phyloP scores from a whole-genome alignment of 2,888 invertebrate genomes.

The Mayetiola destructor region DNA sequence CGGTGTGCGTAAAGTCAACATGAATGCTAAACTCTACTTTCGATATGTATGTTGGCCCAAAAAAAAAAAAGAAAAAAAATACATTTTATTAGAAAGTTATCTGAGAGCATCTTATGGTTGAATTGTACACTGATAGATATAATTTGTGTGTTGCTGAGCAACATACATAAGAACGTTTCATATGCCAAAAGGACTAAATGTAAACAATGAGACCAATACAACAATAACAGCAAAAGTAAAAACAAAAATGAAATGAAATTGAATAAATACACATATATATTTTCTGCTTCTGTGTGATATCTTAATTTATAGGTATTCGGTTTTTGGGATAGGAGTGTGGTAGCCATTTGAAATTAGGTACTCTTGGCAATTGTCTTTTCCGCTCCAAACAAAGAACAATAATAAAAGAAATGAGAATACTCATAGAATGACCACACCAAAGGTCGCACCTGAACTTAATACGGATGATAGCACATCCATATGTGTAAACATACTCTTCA shows the following conservation, averaged over 20 bases:
- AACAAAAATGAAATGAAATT: too few relatives aligned
- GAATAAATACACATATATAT: too few relatives aligned
- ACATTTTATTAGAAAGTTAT: neutral
- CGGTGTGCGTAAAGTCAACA: neutral
- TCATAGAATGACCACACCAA: neutral
- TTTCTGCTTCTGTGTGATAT: too few relatives aligned
- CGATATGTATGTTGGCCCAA: neutral
- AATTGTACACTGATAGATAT: too few relatives aligned
- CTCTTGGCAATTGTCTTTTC: neutral
- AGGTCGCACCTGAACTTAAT: neutral
- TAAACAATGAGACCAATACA: neutral
- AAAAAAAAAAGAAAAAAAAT: too few relatives aligned
- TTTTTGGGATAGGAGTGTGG: neutral
- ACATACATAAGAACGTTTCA: neutral
- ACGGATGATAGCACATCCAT: too few relatives aligned
- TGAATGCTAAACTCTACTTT: neutral
- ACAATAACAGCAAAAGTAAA: neutral
- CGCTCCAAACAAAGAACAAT: neutral
- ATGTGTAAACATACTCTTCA: too few relatives aligned
- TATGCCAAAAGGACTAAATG: neutral
- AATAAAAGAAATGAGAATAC: neutral
- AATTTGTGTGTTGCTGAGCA: too few relatives aligned
- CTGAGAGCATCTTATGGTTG: neutral
- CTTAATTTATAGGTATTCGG: slow-evolving; percentile 10
- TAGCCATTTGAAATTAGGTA: slow-evolving; percentile 1